Base-by-base conservation (phyloP, 2,113 vertebrate species). In the Ceyx margarethae region DNA sequence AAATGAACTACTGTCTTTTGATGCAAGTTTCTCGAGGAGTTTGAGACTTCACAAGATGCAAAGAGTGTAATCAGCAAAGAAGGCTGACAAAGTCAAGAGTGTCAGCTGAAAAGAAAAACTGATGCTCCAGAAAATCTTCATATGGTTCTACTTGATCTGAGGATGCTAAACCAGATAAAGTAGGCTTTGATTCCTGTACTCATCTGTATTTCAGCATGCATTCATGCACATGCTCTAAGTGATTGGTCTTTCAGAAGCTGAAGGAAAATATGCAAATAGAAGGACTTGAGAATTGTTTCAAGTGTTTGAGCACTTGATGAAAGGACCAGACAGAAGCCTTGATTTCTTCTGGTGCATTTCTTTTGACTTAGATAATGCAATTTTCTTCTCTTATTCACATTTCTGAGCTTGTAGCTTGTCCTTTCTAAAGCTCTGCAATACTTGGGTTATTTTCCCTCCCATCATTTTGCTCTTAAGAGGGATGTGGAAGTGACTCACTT, bases 1-100 rank as follows among this genome's bases (percentile, higher is more conserved):
- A 95, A 92, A 91, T 50, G 10, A 81, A 93, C 60, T 93, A 65
- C 18, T 71, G 13, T 72, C 85, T 91, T 91, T 89, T 82, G 51
- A 82, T 57, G 40, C 66, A 51, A 19, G 51, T 94, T 96, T 91
- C 72, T 81, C 72, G 90, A 81, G 48, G 65, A 69, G 61, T 71
- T 43, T 66, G 51, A 68, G 75, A 69, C 74, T 80, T 92, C 12
- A 7, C 53, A 80, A 81, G 61, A 79, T 3, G 17, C 51, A 91
- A 89, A 65, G 64, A 71, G 66, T 42, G 23, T 67, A 71, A 74
- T 84, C 56, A 79, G 48, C 51, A 81, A 80, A 88, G 62, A 56
- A 74, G 50, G 37, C 60, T 85, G 62, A 19, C 43, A 43, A 58
- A 53, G 62, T 74, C 66, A 60, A 60, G 66, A 75, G 31, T 26